Base-by-base conservation (phyloP, 1,140 invertebrate genomes). In the Chionoecetes opilio region DNA sequence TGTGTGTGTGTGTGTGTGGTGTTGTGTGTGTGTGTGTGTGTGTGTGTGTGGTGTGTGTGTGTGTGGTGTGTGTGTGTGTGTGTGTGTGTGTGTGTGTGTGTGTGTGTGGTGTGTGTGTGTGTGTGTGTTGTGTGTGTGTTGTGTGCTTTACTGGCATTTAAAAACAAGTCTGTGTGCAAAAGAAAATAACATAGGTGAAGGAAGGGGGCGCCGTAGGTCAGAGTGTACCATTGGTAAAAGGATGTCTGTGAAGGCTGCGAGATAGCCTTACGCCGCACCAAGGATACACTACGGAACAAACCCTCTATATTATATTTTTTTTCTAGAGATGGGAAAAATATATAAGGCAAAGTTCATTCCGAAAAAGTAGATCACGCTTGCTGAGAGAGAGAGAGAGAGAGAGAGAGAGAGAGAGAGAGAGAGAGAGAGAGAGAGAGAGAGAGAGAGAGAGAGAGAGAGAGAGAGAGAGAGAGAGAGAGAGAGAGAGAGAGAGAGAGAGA, bases 71-170 rank as follows among this genome's bases (percentile, higher is more conserved):
- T 75, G 63, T 75, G 63, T 75, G 63, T 75, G 63, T 75, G 63
- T 75, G 63, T 75, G 63, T 75, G 63, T 75, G 63, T 75, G 63
- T 75, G 63, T 75, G 63, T 75, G 63, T 75, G 63, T 75, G 63
- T 75, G 63, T 75, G 63, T 75, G 63, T 63, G 53, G 53, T 63
- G 53, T 63, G 53, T 63, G 53, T 63, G 53, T 63, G 53, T 63
- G 53, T 63, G 53, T 63, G 53, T 63, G 53, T 63, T 63, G 53
- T 63, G 53, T 63, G 53, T 63, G 17, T 6, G 5, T 63, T 63
- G 53, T 63, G 53, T 63, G 1, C 21, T 75, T 26, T 75, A 75
- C 63, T 75, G 1, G n/a, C 63, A 75, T 75, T 75, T 75, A n/a
- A n/a, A n/a, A n/a, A n/a, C 21, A 75, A 75, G 63, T n/a, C 1